Evolutionary conservation across 2,888 invertebrate species (phyloP).

Genomic region (Synergus gifuensis): DNA sequence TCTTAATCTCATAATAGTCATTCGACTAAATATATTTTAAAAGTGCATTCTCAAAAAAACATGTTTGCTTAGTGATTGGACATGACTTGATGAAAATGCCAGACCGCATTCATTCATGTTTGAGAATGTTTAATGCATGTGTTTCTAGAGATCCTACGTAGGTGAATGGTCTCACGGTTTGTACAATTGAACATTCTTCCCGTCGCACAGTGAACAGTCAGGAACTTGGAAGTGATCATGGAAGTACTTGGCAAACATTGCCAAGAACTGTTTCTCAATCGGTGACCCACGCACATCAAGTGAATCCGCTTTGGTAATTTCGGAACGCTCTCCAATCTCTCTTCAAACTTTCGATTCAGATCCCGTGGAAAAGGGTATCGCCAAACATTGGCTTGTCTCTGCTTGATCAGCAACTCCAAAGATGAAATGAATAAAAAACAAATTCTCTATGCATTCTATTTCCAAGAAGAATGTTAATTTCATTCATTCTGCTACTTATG

Average conservation of each 20-base stretch:
- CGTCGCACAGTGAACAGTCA: conserved; percentile 5
- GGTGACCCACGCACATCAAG: conserved; percentile 47
- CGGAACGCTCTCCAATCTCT: neutral
- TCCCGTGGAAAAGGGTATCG: conserved; percentile 22
- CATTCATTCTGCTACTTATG: neutral
- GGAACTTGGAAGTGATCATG: conserved; percentile 56
- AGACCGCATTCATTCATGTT: neutral
- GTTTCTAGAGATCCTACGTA: neutral
- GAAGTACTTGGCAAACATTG: conserved; percentile 69
- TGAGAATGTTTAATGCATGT: conserved; percentile 11
- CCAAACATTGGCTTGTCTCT: conserved; percentile 23
- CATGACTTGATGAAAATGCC: neutral
- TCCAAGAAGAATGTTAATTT: conserved; percentile 13
- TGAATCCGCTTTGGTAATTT: conserved; percentile 14
- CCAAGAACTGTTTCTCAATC: conserved; percentile 65
- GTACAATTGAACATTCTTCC: neutral
- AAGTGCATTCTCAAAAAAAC: neutral
- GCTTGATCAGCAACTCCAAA: conserved; percentile 18
- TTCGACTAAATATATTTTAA: neutral
- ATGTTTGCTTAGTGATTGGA: neutral
- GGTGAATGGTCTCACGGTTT: neutral
- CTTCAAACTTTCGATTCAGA: conserved; percentile 13
- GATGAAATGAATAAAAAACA: neutral
- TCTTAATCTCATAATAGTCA: neutral
- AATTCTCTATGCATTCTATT: neutral